Evolutionary conservation across 1,140 invertebrate species (phyloP).

Genomic region (Atta cephalotes): DNA sequence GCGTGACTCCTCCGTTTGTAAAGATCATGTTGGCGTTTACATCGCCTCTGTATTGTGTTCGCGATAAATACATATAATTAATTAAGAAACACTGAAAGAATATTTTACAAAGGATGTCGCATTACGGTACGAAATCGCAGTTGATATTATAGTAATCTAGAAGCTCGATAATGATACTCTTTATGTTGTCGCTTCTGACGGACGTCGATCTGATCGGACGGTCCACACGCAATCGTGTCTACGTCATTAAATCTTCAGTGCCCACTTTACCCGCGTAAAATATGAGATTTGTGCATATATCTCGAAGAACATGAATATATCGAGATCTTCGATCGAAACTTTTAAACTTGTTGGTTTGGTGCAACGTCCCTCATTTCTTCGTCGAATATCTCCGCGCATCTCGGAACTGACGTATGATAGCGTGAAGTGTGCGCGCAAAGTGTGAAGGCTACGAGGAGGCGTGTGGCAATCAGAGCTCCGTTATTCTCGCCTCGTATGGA

Average conservation of each 20-base stretch:
- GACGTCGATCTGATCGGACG: neutral
- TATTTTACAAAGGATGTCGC: neutral
- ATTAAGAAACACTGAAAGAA: neutral
- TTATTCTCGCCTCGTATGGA: conserved; percentile 46
- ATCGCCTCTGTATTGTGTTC: neutral
- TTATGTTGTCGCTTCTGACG: neutral
- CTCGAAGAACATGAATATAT: neutral
- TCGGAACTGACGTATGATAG: conserved; percentile 29
- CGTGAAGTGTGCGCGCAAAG: conserved; percentile 25
- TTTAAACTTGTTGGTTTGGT: neutral
- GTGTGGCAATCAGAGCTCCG: conserved; percentile 55
- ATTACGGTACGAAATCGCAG: neutral
- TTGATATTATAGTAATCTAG: neutral
- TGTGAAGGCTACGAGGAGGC: conserved; percentile 57
- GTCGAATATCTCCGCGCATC: conserved; percentile 9
- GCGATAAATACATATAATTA: conserved; percentile 11
- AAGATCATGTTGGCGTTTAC: conserved; percentile 30
- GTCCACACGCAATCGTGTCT: neutral
- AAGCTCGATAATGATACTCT: neutral
- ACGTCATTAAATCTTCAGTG: neutral
- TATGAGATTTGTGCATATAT: neutral
- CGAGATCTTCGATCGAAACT: neutral
- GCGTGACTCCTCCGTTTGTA: neutral
- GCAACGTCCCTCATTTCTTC: neutral
- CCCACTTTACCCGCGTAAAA: neutral